A percentile compares a stretch with the other conserved stretches of the same genome.
These are phyloP conservation scores for Anguilla marmorata DNA, from an alignment of 2,797 vertebrate species.

Conservation along the genomic window DNA sequence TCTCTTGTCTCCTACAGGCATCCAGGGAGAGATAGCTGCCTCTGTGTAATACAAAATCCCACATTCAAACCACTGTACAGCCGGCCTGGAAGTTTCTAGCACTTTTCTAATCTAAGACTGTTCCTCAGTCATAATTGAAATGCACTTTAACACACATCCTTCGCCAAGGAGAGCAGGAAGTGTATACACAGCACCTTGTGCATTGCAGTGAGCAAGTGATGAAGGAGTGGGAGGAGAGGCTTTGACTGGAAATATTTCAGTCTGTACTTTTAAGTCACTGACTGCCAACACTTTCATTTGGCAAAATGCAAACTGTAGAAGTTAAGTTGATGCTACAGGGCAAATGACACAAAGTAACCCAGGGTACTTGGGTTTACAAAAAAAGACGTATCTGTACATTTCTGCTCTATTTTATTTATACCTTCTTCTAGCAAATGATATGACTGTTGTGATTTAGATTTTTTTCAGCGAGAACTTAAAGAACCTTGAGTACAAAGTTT, in stretches of 20 bases:
- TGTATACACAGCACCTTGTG: neutral
- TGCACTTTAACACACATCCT: neutral
- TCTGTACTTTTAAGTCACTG: neutral
- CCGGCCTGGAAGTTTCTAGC: slow-evolving; percentile 21
- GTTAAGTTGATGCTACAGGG: neutral
- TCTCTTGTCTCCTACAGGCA: slow-evolving; percentile 20
- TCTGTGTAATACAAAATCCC: slow-evolving; percentile 22
- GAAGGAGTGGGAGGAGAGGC: neutral
- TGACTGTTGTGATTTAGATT: neutral
- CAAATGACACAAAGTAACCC: neutral
- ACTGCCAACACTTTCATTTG: neutral
- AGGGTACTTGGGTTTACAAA: neutral
- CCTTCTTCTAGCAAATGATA: neutral
- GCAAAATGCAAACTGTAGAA: neutral
- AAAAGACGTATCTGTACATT: neutral
- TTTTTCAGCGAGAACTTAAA: neutral
- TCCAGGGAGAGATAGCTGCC: neutral
- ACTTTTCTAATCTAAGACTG: slow-evolving; percentile 27
- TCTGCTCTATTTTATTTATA: neutral
- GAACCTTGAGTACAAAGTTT: neutral
- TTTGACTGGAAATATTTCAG: neutral
- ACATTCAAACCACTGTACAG: slow-evolving; percentile 22
- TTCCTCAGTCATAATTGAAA: slow-evolving; percentile 37
- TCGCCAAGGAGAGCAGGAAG: neutral
- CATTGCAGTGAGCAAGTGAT: neutral